Percentiles rank a stretch among this genome's conserved stretches.
phyloP scores from a whole-genome alignment of 2,888 invertebrate genomes.

The Amorpha juglandis region DNA sequence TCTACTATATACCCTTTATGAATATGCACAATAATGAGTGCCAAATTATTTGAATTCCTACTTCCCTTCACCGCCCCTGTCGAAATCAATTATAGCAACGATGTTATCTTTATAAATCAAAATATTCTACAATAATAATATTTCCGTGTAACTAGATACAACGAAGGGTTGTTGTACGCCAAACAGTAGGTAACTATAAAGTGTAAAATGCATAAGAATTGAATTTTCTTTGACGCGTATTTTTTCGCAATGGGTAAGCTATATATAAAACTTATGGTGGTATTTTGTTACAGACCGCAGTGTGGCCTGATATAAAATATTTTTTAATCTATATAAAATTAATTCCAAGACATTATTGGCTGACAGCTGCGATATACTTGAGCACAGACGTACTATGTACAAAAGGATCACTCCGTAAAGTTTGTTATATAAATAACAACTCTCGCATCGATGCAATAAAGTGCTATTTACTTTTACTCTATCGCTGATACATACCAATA shows the following conservation, averaged over 20 bases:
- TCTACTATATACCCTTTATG: slow-evolving; percentile 37
- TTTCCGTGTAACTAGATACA: slow-evolving; percentile 37
- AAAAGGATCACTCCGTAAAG: no score
- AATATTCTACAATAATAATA: neutral
- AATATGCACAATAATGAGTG: slow-evolving; percentile 41
- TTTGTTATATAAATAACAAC: no score
- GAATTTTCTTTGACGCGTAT: slow-evolving; percentile 37
- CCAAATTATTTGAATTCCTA: slow-evolving; percentile 40
- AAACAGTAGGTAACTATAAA: slow-evolving; percentile 27
- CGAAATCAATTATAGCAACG: slow-evolving; percentile 22
- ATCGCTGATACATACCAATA: no score
- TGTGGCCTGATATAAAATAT: no score
- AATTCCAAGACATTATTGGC: no score
- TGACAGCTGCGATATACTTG: no score
- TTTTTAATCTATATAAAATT: no score
- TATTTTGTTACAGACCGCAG: no score
- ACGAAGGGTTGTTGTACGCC: slow-evolving; percentile 47
- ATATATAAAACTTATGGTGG: neutral
- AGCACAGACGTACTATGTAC: no score
- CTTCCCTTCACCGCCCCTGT: neutral
- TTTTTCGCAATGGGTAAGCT: neutral
- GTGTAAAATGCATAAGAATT: slow-evolving; percentile 54
- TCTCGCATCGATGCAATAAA: no score
- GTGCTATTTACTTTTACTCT: no score
- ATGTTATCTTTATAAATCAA: slow-evolving; percentile 7